Conservation (phyloP, 2,113 vertebrate genomes). For the Poeciliopsis retropinna region DNA sequence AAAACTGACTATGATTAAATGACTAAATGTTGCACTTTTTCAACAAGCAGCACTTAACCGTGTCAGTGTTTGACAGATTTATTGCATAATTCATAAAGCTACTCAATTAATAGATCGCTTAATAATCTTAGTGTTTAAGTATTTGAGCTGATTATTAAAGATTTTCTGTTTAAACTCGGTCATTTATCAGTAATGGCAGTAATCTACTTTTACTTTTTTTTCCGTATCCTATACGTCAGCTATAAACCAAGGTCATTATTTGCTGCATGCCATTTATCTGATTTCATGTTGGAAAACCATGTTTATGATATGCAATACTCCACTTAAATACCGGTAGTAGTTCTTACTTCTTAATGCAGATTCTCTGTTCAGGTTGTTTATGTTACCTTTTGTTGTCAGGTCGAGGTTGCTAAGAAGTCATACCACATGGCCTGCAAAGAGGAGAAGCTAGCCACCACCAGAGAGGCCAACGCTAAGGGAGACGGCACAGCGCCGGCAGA, state of each 20-base stretch:
- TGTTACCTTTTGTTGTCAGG: constrained; percentile 65
- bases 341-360: background rate
- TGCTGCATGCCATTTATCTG: background rate
- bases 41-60: background rate
- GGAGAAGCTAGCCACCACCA: constrained; percentile 88
- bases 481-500: constrained; percentile 88
- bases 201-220: background rate
- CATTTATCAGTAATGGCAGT: background rate
- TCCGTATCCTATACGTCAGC: background rate
- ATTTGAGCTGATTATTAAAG: background rate
- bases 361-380: background rate
- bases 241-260: background rate
- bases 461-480: constrained; percentile 89
- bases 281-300: background rate
- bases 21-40: background rate
- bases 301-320: background rate
- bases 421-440: constrained; percentile 96
- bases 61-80: background rate
- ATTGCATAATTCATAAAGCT: too few species aligned
- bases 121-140: background rate
- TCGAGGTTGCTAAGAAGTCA: constrained; percentile 92
- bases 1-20: background rate
- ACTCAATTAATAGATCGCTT: background rate
- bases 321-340: background rate
- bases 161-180: background rate